Percentiles rank a stretch among this genome's conserved stretches.
phyloP scores from a whole-genome alignment of 92 coral and sea anemone species.

The Heliopora coerulea region DNA sequence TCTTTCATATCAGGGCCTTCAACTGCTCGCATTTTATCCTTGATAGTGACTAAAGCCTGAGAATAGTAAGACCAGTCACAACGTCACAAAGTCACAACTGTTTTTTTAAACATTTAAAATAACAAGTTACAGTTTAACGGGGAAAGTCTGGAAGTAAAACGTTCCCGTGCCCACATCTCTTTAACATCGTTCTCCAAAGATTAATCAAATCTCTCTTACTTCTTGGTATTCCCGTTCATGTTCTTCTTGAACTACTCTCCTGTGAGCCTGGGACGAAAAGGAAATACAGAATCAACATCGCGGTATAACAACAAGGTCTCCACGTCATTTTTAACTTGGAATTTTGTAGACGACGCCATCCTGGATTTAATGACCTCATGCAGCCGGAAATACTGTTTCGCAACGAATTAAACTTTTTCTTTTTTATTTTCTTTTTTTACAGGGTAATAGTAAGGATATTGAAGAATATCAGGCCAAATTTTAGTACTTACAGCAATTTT shows the following conservation, averaged over 20 bases:
- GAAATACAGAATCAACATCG: too few relatives aligned
- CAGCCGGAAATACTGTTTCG: too few relatives aligned
- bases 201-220: slow-evolving; percentile 33
- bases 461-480: neutral
- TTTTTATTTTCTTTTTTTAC: neutral
- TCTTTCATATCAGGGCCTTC: slow-evolving; percentile 99
- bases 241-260: slow-evolving; percentile 93
- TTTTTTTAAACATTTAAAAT: too few relatives aligned
- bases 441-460: too few relatives aligned
- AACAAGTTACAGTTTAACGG: too few relatives aligned
- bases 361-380: too few relatives aligned
- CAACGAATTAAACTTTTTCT: too few relatives aligned
- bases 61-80: neutral
- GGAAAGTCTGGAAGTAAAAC: neutral
- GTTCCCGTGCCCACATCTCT: too few relatives aligned
- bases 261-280: slow-evolving; percentile 62
- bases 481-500: slow-evolving; percentile 66
- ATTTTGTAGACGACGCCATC: too few relatives aligned
- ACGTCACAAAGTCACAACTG: neutral
- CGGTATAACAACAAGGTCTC: too few relatives aligned
- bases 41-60: slow-evolving; percentile 80
- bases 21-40: slow-evolving; percentile 89
- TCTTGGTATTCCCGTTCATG: slow-evolving; percentile 95
- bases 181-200: too few relatives aligned
- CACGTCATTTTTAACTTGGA: too few relatives aligned